phyloP scores from a whole-genome alignment of 2,888 invertebrate species.

The Ochlodes sylvanus region DNA sequence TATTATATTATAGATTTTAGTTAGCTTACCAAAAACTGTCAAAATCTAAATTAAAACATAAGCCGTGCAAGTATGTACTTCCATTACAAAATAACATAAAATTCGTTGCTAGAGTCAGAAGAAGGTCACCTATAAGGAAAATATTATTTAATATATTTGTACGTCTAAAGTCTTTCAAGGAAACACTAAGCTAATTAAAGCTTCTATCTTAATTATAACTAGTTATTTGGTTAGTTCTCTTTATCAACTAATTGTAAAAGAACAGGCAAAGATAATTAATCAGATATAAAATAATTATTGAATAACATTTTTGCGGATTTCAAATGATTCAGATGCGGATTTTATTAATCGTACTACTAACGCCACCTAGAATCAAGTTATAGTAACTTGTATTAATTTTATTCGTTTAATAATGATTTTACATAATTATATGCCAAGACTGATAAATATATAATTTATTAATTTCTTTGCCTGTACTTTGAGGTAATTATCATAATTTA shows the following conservation, averaged over 20 bases:
- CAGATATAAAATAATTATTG: background rate
- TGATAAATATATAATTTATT: background rate
- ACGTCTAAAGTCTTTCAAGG: conserved; percentile 80
- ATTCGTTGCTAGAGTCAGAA: conserved; percentile 45
- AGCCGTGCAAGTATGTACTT: conserved; percentile 12
- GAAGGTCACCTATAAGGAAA: conserved; percentile 40
- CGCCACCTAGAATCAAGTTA: conserved; percentile 3
- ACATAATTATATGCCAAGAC: too few relatives aligned
- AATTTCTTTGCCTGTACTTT: conserved; percentile 17
- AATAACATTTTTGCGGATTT: conserved; percentile 19
- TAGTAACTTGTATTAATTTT: background rate
- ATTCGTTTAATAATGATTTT: background rate
- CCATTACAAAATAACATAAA: conserved; percentile 15
- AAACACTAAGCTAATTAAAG: conserved; percentile 83
- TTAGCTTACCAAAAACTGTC: too few relatives aligned
- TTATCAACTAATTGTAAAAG: conserved; percentile 6
- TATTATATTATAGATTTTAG: too few relatives aligned
- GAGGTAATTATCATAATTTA: background rate
- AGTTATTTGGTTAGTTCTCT: conserved; percentile 40
- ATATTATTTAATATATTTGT: conserved; percentile 58
- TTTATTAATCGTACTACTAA: background rate
- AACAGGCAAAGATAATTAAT: conserved; percentile 8
- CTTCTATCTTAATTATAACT: conserved; percentile 72
- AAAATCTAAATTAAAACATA: conserved; percentile 24
- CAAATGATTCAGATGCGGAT: background rate